Evolutionary conservation across 1,140 invertebrate genomes (phyloP), one percentile per base, ranked within the genome.

Genomic region (Panagrolaimus sp.): DNA sequence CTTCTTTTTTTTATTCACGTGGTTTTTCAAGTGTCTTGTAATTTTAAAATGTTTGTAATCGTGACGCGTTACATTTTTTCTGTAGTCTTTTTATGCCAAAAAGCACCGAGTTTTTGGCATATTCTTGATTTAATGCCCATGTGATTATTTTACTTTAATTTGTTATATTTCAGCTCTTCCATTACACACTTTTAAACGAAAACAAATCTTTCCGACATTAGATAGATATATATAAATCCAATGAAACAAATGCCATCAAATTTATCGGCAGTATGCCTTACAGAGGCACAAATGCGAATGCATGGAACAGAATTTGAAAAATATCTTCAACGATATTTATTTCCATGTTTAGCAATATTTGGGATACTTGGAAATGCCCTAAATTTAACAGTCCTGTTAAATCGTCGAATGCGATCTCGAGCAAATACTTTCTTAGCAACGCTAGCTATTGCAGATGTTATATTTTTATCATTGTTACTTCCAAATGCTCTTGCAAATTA

Each of bases 401-500:
- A 80, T 63, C 64, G 65, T 63, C 70, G 68, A 61, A 80, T 80
- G 78, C 68, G 79, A 46, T 75, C 72, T 53, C 46, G 72, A 47
- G 74, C 78, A 8, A 80, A 80, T 46, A 83, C 77, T 13, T 82
- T 80, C 38, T 66, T 80, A 2, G 72, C 78, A n/a, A 66, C 75
- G 27, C 64, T 80, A 0, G 78, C 78, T 16, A 68, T 80, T 57
- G 69, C 80, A 5, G 78, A 80, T 65, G 81, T 82, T 23, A 64
- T 70, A 43, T 80, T 80, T 64, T 71, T 80, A 14, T 63, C 68
- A 8, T 66, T 80, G 23, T 69, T 80, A 1, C 48, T 80, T 11
- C 78, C 78, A 14, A 80, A 82, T 64, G 69, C 81, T 47, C 62
- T 82, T 31, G 80, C 80, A 4, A 80, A 82, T 63, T 80, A 78